Evolutionary conservation across 1,140 invertebrate genomes (phyloP).

Genomic region (Heliconius congener): DNA sequence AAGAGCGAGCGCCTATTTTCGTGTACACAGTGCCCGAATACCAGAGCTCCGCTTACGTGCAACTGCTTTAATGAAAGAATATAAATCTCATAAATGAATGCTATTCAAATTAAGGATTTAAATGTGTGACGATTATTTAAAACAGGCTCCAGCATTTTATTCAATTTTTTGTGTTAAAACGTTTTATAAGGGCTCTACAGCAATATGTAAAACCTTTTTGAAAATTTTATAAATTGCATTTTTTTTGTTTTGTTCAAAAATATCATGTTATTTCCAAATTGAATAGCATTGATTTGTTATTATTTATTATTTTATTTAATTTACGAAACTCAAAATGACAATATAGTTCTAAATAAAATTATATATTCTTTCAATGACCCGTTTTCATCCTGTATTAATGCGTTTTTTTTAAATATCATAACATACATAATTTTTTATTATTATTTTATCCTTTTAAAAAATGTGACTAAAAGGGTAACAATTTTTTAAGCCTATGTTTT

Average conservation of each 20-base stretch:
- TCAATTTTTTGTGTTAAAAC: background rate
- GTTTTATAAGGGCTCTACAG: background rate
- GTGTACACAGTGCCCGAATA: constrained; percentile 68
- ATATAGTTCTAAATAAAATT: constrained; percentile 5
- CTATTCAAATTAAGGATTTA: constrained; percentile 18
- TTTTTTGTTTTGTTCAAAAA: background rate
- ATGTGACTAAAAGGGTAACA: no score
- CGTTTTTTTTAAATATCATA: background rate
- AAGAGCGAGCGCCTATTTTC: constrained; percentile 67
- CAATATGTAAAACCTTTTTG: background rate
- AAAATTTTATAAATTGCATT: background rate
- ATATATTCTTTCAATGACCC: background rate
- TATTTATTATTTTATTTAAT: constrained; percentile 16
- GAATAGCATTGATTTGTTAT: constrained; percentile 24
- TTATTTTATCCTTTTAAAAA: background rate
- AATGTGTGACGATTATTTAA: background rate
- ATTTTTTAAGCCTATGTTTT: no score
- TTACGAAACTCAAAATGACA: constrained; percentile 25
- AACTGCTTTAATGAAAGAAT: constrained; percentile 42
- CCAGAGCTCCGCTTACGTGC: constrained; percentile 63
- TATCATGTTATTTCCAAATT: background rate
- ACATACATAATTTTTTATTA: background rate
- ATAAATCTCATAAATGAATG: constrained; percentile 27
- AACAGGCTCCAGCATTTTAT: background rate
- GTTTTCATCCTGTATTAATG: background rate